A percentile compares a stretch with the other conserved stretches of the same genome.
Conservation (phyloP, 2,113 vertebrate species). For the Phylloscopus trochilus region DNA sequence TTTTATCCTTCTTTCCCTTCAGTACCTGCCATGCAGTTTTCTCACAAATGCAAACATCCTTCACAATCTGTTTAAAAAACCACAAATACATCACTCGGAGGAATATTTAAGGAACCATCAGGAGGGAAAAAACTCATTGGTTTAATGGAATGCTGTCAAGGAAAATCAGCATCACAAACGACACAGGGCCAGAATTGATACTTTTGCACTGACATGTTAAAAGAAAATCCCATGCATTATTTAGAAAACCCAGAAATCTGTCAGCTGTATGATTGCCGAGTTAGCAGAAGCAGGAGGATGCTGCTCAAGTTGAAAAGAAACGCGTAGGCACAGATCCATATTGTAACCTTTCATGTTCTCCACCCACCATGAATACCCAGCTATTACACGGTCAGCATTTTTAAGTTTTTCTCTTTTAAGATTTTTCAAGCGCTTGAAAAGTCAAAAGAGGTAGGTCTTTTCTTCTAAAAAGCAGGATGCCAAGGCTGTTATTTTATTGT, state of each 20-base stretch:
- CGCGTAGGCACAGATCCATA: slow-evolving; percentile 68
- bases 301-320: slow-evolving; percentile 75
- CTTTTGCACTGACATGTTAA: slow-evolving; percentile 83
- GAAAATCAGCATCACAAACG: slow-evolving; percentile 81
- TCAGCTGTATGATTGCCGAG: slow-evolving; percentile 82
- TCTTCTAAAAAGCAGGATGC: slow-evolving; percentile 56
- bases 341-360: slow-evolving; percentile 77
- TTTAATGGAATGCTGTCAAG: slow-evolving; percentile 88
- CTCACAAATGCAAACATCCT: slow-evolving; percentile 75
- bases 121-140: slow-evolving; percentile 78
- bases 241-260: slow-evolving; percentile 82
- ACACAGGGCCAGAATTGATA: slow-evolving; percentile 82
- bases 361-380: slow-evolving; percentile 71
- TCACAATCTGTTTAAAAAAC: slow-evolving; percentile 73
- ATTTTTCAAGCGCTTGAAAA: slow-evolving; percentile 69
- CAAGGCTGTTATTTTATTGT: slow-evolving; percentile 64
- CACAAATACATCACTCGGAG: slow-evolving; percentile 76
- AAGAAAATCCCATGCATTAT: slow-evolving; percentile 88
- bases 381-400: slow-evolving; percentile 79
- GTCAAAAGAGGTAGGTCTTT: slow-evolving; percentile 66
- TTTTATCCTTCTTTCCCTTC: slow-evolving; percentile 39
- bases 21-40: slow-evolving; percentile 64
- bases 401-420: slow-evolving; percentile 68
- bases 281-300: slow-evolving; percentile 83
- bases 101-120: slow-evolving; percentile 77